These are phyloP conservation scores for Drosophila funebris DNA, from an alignment of 1,140 invertebrate genomes.

Conservation along the genomic window DNA sequence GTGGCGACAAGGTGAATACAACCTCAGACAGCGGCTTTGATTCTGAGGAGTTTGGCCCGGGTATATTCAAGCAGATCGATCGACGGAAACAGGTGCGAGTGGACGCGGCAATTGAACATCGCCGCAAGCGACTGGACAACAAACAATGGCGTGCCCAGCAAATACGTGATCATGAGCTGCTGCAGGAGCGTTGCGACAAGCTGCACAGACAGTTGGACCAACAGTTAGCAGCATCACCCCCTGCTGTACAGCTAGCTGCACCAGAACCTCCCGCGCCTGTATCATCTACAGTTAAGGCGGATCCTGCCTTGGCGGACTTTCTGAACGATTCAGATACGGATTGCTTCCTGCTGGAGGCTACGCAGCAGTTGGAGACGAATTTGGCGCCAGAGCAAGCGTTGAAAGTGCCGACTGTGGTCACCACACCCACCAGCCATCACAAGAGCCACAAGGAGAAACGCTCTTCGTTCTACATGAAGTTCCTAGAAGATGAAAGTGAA, in stretches of 20 bases:
- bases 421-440: slow-evolving; percentile 59
- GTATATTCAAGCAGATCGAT: slow-evolving; percentile 31
- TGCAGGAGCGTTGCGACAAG: slow-evolving; percentile 70
- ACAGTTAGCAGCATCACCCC: slow-evolving; percentile 9
- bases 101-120: slow-evolving; percentile 48
- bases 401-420: slow-evolving; percentile 9
- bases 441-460: slow-evolving; percentile 59
- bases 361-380: slow-evolving; percentile 69
- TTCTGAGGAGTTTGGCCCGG: slow-evolving; percentile 53
- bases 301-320: slow-evolving; percentile 58
- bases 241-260: not conserved
- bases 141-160: slow-evolving; percentile 66
- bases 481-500: slow-evolving; percentile 74
- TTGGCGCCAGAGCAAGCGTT: not conserved
- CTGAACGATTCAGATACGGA: slow-evolving; percentile 77
- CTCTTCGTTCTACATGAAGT: slow-evolving; percentile 78
- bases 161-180: slow-evolving; percentile 56
- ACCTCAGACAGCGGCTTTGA: slow-evolving; percentile 72
- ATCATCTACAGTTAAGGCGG: not conserved
- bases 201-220: slow-evolving; percentile 64
- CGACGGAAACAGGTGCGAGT: slow-evolving; percentile 46
- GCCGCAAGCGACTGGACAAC: slow-evolving; percentile 62
- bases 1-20: slow-evolving; percentile 43
- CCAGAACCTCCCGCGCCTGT: not conserved
- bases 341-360: slow-evolving; percentile 68